A percentile compares a stretch with the other conserved stretches of the same genome.
These are phyloP conservation scores for Orthosia incerta DNA, from an alignment of 2,888 invertebrate genomes.

Conservation along the genomic window DNA sequence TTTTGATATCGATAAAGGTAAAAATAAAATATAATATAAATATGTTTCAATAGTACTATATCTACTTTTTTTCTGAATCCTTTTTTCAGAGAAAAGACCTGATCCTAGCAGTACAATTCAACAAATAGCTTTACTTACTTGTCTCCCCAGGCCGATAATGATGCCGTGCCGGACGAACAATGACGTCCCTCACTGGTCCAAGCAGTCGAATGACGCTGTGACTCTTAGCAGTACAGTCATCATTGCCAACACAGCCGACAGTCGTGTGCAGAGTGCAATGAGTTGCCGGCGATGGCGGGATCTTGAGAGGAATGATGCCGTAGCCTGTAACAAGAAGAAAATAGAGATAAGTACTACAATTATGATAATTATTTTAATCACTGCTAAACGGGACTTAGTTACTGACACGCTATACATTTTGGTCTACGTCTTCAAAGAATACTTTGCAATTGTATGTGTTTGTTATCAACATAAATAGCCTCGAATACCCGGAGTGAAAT, in stretches of 20 bases:
- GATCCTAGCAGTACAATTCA: too few species aligned
- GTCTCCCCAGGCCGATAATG: slow-evolving; percentile 92
- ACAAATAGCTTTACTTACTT: slow-evolving; percentile 81
- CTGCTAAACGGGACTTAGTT: too few species aligned
- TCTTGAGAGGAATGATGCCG: slow-evolving; percentile 92
- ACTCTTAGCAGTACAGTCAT: slow-evolving; percentile 91
- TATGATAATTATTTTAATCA: neutral
- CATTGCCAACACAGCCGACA: slow-evolving; percentile 91
- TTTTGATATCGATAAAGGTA: neutral
- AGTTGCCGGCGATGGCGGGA: slow-evolving; percentile 91
- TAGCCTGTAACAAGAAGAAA: slow-evolving; percentile 90
- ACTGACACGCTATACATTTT: too few species aligned
- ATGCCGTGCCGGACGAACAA: slow-evolving; percentile 92
- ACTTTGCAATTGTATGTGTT: too few species aligned
- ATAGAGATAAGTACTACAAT: neutral
- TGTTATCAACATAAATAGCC: too few species aligned
- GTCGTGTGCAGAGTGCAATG: slow-evolving; percentile 92
- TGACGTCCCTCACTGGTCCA: slow-evolving; percentile 92
- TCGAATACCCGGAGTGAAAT: too few species aligned
- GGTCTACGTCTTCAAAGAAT: too few species aligned
- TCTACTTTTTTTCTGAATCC: too few species aligned
- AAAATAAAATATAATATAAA: too few species aligned
- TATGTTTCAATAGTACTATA: too few species aligned
- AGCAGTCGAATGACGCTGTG: slow-evolving; percentile 92
- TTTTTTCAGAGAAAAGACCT: too few species aligned